A percentile compares a stretch with the other conserved stretches of the same genome.
These are phyloP conservation scores for Drosophila villosipedis DNA, from an alignment of 2,888 invertebrate species.

Conservation along the genomic window DNA sequence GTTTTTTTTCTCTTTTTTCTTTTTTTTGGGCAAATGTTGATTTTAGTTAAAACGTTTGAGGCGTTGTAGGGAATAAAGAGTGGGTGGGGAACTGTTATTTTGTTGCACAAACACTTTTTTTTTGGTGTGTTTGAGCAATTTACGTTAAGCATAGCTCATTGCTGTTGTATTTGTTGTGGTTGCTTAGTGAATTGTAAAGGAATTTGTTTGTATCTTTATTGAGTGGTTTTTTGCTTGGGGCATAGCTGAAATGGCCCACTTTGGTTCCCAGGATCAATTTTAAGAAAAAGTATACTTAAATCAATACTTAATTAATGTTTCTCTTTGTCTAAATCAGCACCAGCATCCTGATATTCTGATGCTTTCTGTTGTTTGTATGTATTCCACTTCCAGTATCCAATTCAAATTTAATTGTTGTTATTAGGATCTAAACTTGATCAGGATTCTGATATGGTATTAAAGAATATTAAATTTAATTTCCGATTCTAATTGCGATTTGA, in stretches of 20 bases:
- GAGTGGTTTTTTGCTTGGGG: conserved; percentile 5
- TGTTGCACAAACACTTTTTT: conserved; percentile 58
- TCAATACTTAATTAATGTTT: background rate
- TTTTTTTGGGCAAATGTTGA: conserved; percentile 49
- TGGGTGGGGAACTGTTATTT: conserved; percentile 3
- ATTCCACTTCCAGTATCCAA: no score
- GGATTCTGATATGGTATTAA: background rate
- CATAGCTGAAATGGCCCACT: background rate
- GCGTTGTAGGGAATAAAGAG: background rate
- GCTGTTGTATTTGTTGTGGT: conserved; percentile 15
- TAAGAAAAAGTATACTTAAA: background rate
- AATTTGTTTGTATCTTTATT: conserved; percentile 24
- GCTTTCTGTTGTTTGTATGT: background rate
- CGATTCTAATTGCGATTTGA: background rate
- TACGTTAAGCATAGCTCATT: conserved; percentile 14
- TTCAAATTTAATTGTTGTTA: background rate
- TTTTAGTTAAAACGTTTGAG: conserved; percentile 50
- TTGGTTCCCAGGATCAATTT: background rate
- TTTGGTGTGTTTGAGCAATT: conserved; percentile 33
- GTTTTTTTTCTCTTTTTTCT: conserved; percentile 16
- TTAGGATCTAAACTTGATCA: background rate
- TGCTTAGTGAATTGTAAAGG: conserved; percentile 32
- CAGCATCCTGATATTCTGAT: background rate
- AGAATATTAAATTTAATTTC: background rate
- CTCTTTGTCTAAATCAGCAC: background rate